A percentile compares a stretch with the other conserved stretches of the same genome.
phyloP scores from a whole-genome alignment of 2,797 vertebrate genomes.

The Lepus oiostolus region DNA sequence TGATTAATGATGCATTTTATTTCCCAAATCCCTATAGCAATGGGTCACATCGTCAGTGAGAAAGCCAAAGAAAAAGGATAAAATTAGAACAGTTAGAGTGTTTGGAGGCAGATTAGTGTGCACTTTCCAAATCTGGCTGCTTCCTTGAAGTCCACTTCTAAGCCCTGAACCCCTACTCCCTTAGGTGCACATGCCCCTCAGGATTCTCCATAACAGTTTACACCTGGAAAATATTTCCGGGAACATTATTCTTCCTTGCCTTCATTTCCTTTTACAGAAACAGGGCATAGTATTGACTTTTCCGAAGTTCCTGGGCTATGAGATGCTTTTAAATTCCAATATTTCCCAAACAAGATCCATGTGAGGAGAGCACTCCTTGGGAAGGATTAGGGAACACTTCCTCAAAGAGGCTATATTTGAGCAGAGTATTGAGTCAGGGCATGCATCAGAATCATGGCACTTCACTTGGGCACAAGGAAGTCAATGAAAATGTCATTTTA shows the following conservation, averaged over 20 bases:
- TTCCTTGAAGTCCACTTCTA: background rate
- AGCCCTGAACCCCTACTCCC: background rate
- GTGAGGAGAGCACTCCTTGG: background rate
- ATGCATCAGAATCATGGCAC: conserved; percentile 6
- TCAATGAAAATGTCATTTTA: conserved; percentile 45
- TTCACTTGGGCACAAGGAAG: conserved; percentile 28
- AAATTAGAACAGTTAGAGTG: conserved; percentile 65
- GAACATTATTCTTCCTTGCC: conserved; percentile 7
- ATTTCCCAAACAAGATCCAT: conserved; percentile 12
- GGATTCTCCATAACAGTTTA: background rate
- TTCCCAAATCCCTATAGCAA: conserved; percentile 66
- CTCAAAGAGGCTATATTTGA: conserved; percentile 46
- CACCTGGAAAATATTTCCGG: conserved; percentile 31
- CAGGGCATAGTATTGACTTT: background rate
- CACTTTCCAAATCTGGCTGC: background rate
- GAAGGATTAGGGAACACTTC: conserved; percentile 21
- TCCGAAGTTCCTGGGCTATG: background rate
- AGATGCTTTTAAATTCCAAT: background rate
- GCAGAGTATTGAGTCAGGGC: background rate
- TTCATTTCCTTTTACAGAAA: background rate
- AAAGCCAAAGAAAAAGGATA: conserved; percentile 54
- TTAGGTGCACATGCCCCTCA: conserved; percentile 1
- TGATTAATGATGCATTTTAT: conserved; percentile 80
- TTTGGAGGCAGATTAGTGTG: conserved; percentile 24
- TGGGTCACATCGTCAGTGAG: conserved; percentile 67